Percentiles rank a stretch among this genome's conserved stretches.
These are phyloP conservation scores for Nebria ingens DNA, from an alignment of 1,140 invertebrate genomes.

Conservation along the genomic window DNA sequence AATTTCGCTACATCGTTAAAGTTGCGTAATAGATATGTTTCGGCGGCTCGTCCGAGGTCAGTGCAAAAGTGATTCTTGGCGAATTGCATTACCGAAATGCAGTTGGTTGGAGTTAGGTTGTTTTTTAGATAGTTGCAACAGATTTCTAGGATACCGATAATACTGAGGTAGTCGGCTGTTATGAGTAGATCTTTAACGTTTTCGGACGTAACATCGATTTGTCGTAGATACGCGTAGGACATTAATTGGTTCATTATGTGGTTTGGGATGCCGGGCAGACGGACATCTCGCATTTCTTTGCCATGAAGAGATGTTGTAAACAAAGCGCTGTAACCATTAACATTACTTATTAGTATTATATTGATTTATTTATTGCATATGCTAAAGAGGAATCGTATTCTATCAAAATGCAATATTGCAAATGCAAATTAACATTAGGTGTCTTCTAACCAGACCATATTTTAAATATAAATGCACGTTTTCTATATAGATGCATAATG, in stretches of 20 bases:
- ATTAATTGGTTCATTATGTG: conserved; percentile 65
- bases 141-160: conserved; percentile 62
- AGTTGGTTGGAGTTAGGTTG: conserved; percentile 59
- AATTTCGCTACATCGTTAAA: conserved; percentile 57
- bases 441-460: too few relatives aligned
- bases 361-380: background rate
- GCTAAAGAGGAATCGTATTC: too few relatives aligned
- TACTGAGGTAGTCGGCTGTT: conserved; percentile 68
- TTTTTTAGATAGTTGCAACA: conserved; percentile 63
- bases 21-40: conserved; percentile 60
- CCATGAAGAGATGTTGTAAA: conserved; percentile 69
- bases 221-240: conserved; percentile 71
- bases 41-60: conserved; percentile 53
- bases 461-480: too few relatives aligned
- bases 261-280: conserved; percentile 62
- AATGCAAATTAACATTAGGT: too few relatives aligned
- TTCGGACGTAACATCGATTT: conserved; percentile 52
- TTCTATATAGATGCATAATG: too few relatives aligned
- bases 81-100: conserved; percentile 71
- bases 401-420: too few relatives aligned
- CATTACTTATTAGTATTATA: conserved; percentile 30
- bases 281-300: conserved; percentile 53
- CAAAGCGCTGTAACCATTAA: conserved; percentile 55
- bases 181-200: conserved; percentile 69
- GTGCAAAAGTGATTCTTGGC: conserved; percentile 62